phyloP scores from a whole-genome alignment of 2,888 invertebrate genomes.

The Machimus atricapillus region DNA sequence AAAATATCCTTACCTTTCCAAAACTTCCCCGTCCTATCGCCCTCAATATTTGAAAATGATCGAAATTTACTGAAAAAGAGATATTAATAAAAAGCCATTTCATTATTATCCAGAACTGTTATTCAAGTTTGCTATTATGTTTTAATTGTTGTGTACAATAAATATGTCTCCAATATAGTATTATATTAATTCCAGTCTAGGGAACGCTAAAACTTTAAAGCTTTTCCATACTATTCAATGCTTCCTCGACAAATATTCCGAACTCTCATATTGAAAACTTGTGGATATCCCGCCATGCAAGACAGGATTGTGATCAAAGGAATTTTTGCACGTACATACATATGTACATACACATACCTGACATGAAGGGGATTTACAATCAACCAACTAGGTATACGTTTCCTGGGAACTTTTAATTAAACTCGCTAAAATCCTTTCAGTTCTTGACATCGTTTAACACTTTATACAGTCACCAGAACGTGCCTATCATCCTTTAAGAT shows the following conservation, averaged over 20 bases:
- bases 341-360: not conserved
- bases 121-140: not conserved
- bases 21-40: conserved; percentile 89
- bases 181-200: not conserved
- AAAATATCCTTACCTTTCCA: conserved; percentile 81
- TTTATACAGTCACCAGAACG: not conserved
- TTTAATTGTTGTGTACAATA: not conserved
- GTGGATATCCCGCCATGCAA: conserved; percentile 31
- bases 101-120: not conserved
- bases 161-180: not conserved
- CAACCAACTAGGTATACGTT: not conserved
- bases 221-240: not conserved
- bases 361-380: not conserved
- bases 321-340: not conserved
- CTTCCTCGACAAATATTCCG: not conserved
- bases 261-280: not conserved
- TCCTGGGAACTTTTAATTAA: not conserved
- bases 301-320: not conserved
- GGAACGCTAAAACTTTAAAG: not conserved
- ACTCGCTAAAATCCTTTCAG: not conserved
- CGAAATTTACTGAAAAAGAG: conserved; percentile 75
- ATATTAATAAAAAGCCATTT: conserved; percentile 23
- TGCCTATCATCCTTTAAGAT: not conserved
- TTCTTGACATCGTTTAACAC: not conserved
- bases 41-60: conserved; percentile 83